A percentile compares a stretch with the other conserved stretches of the same genome.
Conservation (phyloP, 1,140 invertebrate genomes). For the Drosophila guanche region DNA sequence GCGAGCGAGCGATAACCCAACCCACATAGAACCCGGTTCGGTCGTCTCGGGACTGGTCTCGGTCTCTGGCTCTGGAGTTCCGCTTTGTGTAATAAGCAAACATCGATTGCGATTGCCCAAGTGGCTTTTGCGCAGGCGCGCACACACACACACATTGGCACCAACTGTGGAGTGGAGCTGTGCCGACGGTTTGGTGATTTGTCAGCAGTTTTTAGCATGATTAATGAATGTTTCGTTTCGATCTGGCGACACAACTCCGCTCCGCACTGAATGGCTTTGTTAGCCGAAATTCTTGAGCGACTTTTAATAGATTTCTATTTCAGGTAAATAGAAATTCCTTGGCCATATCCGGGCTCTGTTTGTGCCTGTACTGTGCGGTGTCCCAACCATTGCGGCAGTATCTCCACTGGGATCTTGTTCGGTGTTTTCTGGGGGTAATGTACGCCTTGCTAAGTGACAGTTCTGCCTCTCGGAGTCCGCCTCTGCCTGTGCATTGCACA, state of each 20-base stretch:
- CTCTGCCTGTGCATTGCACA: conserved; percentile 56
- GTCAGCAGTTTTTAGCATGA: conserved; percentile 74
- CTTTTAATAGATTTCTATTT: conserved; percentile 68
- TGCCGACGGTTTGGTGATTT: conserved; percentile 72
- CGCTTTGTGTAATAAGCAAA: conserved; percentile 71
- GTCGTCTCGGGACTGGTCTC: conserved; percentile 21
- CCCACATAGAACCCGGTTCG: conserved; percentile 33
- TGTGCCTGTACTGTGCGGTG: conserved; percentile 3
- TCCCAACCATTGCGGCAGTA: conserved; percentile 22
- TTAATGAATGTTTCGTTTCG: conserved; percentile 70
- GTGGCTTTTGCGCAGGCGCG: conserved; percentile 33
- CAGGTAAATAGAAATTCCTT: conserved; percentile 39
- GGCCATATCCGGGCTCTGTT: conserved; percentile 44
- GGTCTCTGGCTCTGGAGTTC: conserved; percentile 51
- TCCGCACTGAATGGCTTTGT: conserved; percentile 27
- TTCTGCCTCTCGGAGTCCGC: conserved; percentile 44
- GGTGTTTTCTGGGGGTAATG: conserved; percentile 58
- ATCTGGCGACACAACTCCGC: conserved; percentile 56
- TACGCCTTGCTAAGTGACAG: conserved; percentile 72
- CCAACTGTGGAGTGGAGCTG: conserved; percentile 23
- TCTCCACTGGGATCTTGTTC: conserved; percentile 26
- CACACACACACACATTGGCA: conserved; percentile 7
- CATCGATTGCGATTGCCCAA: conserved; percentile 45
- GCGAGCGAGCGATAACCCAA: conserved; percentile 39
- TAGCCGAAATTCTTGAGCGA: conserved; percentile 59